Conservation (phyloP, 2,888 invertebrate genomes). For the Nomada goodeniana region DNA sequence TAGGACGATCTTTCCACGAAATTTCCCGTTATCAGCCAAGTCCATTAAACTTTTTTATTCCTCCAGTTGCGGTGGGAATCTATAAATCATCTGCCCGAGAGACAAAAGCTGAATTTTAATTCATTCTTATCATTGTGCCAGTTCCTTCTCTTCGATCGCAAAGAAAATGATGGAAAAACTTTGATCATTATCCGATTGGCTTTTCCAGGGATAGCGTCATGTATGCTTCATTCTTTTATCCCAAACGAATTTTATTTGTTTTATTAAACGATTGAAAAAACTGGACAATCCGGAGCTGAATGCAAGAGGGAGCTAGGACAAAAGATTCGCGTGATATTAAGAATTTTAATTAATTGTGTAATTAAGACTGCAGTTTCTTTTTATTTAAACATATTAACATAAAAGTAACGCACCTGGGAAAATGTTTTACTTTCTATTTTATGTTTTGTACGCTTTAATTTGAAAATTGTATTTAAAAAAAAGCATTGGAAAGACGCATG, state of each 20-base stretch:
- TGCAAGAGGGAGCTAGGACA: no score
- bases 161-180: background rate
- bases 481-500: no score
- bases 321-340: no score
- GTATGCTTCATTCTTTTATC: background rate
- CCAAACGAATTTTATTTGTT: background rate
- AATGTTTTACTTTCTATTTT: no score
- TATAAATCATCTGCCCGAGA: background rate
- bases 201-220: background rate
- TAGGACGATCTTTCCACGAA: background rate
- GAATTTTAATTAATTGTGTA: no score
- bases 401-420: no score
- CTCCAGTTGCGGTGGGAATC: background rate
- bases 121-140: background rate
- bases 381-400: no score
- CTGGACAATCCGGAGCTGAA: no score
- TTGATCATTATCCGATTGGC: background rate
- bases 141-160: background rate
- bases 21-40: background rate
- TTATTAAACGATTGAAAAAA: no score
- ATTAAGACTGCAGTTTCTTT: no score
- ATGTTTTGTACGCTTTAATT: no score
- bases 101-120: conserved; percentile 15
- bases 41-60: conserved; percentile 18
- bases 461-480: no score